These are phyloP conservation scores for Rhea pennata DNA, from an alignment of 2,113 vertebrate species.

Conservation along the genomic window DNA sequence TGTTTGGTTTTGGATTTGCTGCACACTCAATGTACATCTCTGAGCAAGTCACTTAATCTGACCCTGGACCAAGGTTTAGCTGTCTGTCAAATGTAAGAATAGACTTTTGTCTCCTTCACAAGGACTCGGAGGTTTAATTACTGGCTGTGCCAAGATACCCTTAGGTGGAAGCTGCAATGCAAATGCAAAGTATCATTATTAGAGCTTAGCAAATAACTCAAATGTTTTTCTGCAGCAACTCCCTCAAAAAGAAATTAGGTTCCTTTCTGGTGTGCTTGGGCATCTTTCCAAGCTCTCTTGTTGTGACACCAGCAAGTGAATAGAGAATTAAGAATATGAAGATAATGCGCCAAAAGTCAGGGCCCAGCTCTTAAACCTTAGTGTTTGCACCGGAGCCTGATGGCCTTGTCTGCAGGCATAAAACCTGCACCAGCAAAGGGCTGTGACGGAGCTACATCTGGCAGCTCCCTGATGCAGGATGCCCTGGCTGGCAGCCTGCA, in stretches of 20 bases:
- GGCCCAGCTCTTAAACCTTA: conserved; percentile 16
- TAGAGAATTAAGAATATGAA: neutral
- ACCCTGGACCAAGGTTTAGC: conserved; percentile 72
- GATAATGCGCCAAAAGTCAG: conserved; percentile 64
- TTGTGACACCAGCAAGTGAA: conserved; percentile 39
- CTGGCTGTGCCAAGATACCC: conserved; percentile 62
- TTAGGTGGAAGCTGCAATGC: conserved; percentile 71
- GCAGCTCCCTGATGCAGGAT: neutral
- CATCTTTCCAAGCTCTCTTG: conserved; percentile 43
- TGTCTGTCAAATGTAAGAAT: conserved; percentile 72
- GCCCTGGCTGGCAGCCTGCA: neutral
- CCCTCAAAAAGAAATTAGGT: conserved; percentile 63
- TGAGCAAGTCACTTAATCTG: conserved; percentile 62
- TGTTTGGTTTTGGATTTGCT: conserved; percentile 68
- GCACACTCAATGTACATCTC: conserved; percentile 65
- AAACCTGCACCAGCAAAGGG: accelerated
- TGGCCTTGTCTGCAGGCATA: accelerated
- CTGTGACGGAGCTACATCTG: neutral
- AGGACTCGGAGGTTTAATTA: conserved; percentile 66
- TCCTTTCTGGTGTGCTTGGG: conserved; percentile 58
- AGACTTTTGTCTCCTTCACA: conserved; percentile 60
- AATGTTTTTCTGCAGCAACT: conserved; percentile 70
- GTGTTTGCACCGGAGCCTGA: accelerated
- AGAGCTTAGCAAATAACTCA: conserved; percentile 68
- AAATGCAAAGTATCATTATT: conserved; percentile 70